Percentiles rank a stretch among this genome's conserved stretches.
These are phyloP conservation scores for Drosophila mimica DNA, from an alignment of 2,888 invertebrate species.

Conservation along the genomic window DNA sequence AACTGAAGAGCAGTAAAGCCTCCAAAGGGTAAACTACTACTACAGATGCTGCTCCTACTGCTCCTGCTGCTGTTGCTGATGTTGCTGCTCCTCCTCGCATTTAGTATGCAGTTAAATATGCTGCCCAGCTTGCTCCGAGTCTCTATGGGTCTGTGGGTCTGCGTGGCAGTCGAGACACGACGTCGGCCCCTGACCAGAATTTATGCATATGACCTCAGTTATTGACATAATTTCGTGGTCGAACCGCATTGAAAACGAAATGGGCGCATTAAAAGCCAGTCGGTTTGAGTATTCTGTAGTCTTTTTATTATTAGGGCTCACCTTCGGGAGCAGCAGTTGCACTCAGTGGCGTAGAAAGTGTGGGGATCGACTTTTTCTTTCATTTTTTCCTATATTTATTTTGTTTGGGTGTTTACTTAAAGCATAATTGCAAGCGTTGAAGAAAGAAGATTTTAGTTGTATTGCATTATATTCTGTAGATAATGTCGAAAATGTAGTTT, in stretches of 20 bases:
- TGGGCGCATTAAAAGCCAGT: slow-evolving; percentile 53
- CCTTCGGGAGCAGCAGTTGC: slow-evolving; percentile 11
- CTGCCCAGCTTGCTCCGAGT: slow-evolving; percentile 3
- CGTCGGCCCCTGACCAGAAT: slow-evolving; percentile 64
- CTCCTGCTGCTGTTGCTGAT: neutral
- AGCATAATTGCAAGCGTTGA: neutral
- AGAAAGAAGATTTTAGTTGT: too few species aligned
- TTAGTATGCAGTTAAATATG: slow-evolving; percentile 71
- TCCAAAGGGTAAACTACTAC: slow-evolving; percentile 14
- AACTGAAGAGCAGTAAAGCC: neutral
- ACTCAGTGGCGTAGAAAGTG: slow-evolving; percentile 14
- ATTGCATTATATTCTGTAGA: too few species aligned
- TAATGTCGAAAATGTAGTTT: too few species aligned
- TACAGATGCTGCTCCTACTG: slow-evolving; percentile 5
- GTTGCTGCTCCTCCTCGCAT: slow-evolving; percentile 39
- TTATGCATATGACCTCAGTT: slow-evolving; percentile 81
- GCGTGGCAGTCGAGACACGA: slow-evolving; percentile 62
- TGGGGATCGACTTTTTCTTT: neutral
- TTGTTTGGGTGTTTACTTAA: neutral
- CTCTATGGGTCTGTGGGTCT: slow-evolving; percentile 76
- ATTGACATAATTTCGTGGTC: slow-evolving; percentile 79
- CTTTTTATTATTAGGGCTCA: slow-evolving; percentile 9
- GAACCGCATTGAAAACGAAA: slow-evolving; percentile 71
- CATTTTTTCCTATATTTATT: neutral
- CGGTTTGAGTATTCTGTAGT: slow-evolving; percentile 8